Percentiles rank a stretch among this genome's conserved stretches.
Conservation (phyloP, 2,797 vertebrate species). For the Gadopsis bispinosus region DNA sequence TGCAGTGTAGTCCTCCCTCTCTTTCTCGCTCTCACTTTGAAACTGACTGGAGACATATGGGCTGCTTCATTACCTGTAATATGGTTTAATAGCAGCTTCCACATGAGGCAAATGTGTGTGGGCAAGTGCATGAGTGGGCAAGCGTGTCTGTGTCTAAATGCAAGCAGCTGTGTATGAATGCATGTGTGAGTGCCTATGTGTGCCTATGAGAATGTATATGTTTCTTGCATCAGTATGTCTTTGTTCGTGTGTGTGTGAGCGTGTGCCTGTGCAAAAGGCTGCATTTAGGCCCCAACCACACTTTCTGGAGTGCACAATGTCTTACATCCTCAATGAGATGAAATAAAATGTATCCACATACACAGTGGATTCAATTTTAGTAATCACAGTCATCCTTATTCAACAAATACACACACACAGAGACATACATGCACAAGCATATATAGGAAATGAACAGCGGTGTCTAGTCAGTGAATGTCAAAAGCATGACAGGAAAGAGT, state of each 20-base stretch:
- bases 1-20: conserved; percentile 1
- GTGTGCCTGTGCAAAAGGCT: conserved; percentile 27
- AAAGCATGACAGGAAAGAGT: conserved; percentile 13
- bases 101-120: conserved; percentile 49
- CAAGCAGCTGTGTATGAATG: conserved; percentile 48
- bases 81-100: conserved; percentile 57
- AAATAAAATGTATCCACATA: conserved; percentile 34
- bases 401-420: not conserved
- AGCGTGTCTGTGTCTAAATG: conserved; percentile 35
- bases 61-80: conserved; percentile 71
- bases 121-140: conserved; percentile 16
- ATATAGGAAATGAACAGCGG: not conserved
- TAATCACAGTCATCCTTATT: not conserved
- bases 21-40: conserved; percentile 14
- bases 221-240: conserved; percentile 22
- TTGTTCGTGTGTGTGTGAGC: not conserved
- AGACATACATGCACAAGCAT: conserved; percentile 7
- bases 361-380: not conserved
- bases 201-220: conserved; percentile 12
- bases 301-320: conserved; percentile 38
- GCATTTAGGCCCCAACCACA: conserved; percentile 65
- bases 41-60: conserved; percentile 64
- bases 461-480: conserved; percentile 20
- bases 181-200: conserved; percentile 17
- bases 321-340: conserved; percentile 42